Percentiles rank a stretch among this genome's conserved stretches.
Evolutionary conservation across 37 sponge, comb jelly and placozoan species (phyloP).

Genomic region (Oopsacas minuta): DNA sequence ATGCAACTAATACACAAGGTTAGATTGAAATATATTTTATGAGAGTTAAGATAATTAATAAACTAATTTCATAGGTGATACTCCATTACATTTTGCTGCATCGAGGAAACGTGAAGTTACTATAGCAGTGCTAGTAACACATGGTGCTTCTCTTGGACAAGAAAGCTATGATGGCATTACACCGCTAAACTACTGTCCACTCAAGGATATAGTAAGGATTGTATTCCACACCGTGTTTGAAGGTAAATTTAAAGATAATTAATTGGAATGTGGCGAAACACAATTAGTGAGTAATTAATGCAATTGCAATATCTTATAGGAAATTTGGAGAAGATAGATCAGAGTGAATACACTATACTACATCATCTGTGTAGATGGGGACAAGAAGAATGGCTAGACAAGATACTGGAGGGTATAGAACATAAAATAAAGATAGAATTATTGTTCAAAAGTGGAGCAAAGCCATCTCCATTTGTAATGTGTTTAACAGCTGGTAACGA

Average conservation of each 20-base stretch:
- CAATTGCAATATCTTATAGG: neutral
- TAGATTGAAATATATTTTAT: neutral
- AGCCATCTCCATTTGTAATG: neutral
- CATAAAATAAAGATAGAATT: neutral
- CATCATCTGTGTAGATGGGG: neutral
- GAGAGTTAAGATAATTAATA: neutral
- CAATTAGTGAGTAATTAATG: neutral
- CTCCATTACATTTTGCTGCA: slow-evolving; percentile 6
- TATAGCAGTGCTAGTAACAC: neutral
- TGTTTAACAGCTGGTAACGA: slow-evolving; percentile 12
- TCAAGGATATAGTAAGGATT: neutral
- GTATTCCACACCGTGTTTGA: slow-evolving; percentile 11
- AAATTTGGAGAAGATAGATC: slow-evolving; percentile 1
- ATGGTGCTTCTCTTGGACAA: neutral
- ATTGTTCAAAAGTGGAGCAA: neutral
- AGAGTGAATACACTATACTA: neutral
- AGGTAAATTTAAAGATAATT: too few relatives aligned
- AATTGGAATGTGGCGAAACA: too few relatives aligned
- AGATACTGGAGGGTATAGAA: neutral
- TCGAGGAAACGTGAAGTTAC: neutral
- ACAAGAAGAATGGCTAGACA: neutral
- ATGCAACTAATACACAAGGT: slow-evolving; percentile 8
- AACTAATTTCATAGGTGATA: neutral
- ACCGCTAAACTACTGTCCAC: neutral
- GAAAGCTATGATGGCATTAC: slow-evolving; percentile 9